Conservation (phyloP, 2,113 vertebrate genomes). For the Seriola dumerili region DNA sequence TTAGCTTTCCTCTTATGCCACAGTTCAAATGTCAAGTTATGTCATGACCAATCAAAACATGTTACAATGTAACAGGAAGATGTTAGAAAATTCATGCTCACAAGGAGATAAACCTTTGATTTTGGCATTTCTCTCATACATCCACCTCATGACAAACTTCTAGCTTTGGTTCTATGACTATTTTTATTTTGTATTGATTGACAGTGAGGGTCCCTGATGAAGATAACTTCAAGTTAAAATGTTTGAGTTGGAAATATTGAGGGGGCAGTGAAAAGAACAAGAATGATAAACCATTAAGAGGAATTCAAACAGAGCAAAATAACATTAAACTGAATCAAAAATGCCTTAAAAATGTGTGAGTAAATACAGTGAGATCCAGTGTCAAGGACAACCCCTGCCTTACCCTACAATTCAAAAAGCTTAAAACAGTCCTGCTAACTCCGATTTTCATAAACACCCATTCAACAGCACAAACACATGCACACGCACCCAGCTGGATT, state of each 20-base stretch:
- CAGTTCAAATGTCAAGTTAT: not conserved
- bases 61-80: too few relatives aligned
- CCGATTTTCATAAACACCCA: slow-evolving; percentile 39
- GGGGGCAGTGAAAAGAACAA: slow-evolving; percentile 5
- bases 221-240: not conserved
- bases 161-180: not conserved
- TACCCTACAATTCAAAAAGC: slow-evolving; percentile 58
- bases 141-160: not conserved
- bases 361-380: slow-evolving; percentile 52
- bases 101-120: not conserved
- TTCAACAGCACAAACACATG: slow-evolving; percentile 26
- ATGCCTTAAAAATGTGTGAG: slow-evolving; percentile 6
- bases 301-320: slow-evolving; percentile 41
- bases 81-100: not conserved
- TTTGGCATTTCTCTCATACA: not conserved
- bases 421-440: slow-evolving; percentile 41
- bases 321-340: slow-evolving; percentile 43
- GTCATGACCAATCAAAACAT: too few relatives aligned
- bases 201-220: not conserved
- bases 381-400: slow-evolving; percentile 51
- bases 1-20: not conserved
- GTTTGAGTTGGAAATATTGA: not conserved
- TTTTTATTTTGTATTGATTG: not conserved
- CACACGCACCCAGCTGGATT: slow-evolving; percentile 33
- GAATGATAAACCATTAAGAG: slow-evolving; percentile 22